phyloP scores from a whole-genome alignment of 1,140 invertebrate species.

The Drosophila funebris region DNA sequence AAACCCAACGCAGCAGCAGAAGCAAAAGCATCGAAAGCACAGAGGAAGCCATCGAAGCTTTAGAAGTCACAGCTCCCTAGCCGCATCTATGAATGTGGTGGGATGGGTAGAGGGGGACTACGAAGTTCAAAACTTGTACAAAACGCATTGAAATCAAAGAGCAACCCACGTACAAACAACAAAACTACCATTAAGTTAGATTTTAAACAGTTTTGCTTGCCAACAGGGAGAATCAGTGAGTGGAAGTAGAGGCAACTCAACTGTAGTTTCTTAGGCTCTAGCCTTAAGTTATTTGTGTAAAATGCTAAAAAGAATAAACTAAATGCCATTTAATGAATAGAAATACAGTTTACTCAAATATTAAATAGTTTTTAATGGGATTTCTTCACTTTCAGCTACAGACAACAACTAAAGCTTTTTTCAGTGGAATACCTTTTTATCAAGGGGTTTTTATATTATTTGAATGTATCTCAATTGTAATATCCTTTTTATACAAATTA shows the following conservation, averaged over 20 bases:
- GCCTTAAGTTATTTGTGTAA: constrained; percentile 16
- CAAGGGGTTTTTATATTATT: too few species aligned
- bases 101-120: too few species aligned
- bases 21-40: constrained; percentile 41
- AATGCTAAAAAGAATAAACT: constrained; percentile 34
- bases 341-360: background rate
- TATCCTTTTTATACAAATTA: too few species aligned
- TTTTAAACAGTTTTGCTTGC: constrained; percentile 19
- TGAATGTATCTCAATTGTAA: too few species aligned
- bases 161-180: constrained; percentile 44
- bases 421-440: too few species aligned
- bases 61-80: background rate
- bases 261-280: constrained; percentile 10
- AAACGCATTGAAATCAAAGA: constrained; percentile 72
- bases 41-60: constrained; percentile 22
- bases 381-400: too few species aligned
- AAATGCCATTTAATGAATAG: constrained; percentile 51
- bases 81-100: background rate
- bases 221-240: background rate
- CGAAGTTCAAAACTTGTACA: constrained; percentile 70
- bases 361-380: too few species aligned
- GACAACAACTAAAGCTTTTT: too few species aligned
- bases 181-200: constrained; percentile 47
- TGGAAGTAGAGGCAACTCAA: background rate
- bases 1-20: constrained; percentile 31